phyloP scores from a whole-genome alignment of 2,797 vertebrate genomes.

The Dendrocincla tyrannina region DNA sequence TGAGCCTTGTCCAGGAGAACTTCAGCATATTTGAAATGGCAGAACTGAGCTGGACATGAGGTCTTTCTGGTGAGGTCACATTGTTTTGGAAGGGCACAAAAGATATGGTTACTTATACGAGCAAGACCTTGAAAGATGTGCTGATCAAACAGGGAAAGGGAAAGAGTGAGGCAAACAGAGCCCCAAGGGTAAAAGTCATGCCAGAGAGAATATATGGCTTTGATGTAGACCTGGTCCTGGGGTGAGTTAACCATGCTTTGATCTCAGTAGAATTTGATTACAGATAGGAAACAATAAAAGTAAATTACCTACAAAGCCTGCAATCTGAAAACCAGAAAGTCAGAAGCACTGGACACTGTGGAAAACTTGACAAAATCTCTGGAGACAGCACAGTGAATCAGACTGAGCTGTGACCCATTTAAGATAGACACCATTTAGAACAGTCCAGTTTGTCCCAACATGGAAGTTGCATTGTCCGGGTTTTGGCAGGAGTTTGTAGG shows the following conservation, averaged over 20 bases:
- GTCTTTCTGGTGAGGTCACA: neutral
- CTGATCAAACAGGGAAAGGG: neutral
- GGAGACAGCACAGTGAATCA: neutral
- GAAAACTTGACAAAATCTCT: neutral
- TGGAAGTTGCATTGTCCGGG: neutral
- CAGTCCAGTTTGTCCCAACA: neutral
- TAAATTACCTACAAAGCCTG: neutral
- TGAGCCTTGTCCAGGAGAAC: neutral
- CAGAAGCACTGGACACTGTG: neutral
- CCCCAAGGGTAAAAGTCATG: neutral
- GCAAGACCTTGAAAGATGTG: neutral
- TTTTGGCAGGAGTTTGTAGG: neutral
- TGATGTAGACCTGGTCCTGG: neutral
- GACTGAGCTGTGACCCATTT: neutral
- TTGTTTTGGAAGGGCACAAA: neutral
- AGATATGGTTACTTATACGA: neutral
- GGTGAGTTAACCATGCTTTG: neutral
- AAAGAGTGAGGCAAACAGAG: neutral
- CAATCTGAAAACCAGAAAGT: neutral
- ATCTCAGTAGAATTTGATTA: neutral
- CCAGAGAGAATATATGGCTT: neutral
- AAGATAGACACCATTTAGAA: neutral
- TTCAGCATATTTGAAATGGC: neutral
- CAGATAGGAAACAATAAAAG: neutral
- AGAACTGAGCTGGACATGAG: neutral